phyloP scores from a whole-genome alignment of 2,888 invertebrate species.

The Seira ritae region DNA sequence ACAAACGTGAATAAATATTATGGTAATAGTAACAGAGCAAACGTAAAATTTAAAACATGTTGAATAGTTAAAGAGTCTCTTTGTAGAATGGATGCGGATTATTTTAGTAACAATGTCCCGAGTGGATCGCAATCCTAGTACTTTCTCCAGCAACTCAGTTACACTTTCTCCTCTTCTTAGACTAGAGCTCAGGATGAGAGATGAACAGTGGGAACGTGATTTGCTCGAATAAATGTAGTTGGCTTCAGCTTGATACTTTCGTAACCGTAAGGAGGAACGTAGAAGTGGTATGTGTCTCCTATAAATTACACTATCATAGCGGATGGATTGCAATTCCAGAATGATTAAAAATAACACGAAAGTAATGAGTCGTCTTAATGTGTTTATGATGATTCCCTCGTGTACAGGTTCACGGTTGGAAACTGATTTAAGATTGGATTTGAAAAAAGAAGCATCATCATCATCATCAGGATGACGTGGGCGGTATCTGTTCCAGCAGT shows the following conservation, averaged over 20 bases:
- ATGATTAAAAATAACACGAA: neutral
- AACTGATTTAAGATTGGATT: neutral
- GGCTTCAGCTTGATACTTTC: neutral
- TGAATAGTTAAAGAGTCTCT: neutral
- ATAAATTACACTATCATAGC: neutral
- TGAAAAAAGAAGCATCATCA: neutral
- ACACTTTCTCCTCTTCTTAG: neutral
- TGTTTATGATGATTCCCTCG: conserved; percentile 5
- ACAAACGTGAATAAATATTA: neutral
- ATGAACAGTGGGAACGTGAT: too few species aligned
- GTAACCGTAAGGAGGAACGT: too few species aligned
- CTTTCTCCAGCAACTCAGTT: too few species aligned
- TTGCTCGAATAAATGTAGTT: too few species aligned
- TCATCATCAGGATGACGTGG: too few species aligned
- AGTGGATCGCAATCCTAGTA: too few species aligned
- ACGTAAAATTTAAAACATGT: too few species aligned
- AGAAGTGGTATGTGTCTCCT: neutral
- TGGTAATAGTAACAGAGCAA: neutral
- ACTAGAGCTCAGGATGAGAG: neutral
- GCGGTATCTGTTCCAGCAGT: conserved; percentile 2
- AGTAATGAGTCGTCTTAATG: neutral
- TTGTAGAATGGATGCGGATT: conserved; percentile 12
- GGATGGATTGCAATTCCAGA: conserved; percentile 8
- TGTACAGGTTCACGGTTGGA: neutral
- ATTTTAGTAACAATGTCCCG: too few species aligned